Percentiles rank a stretch among this genome's conserved stretches.
These are phyloP conservation scores for Chlorodrepanis virens DNA, from an alignment of 2,113 vertebrate genomes.

Conservation along the genomic window DNA sequence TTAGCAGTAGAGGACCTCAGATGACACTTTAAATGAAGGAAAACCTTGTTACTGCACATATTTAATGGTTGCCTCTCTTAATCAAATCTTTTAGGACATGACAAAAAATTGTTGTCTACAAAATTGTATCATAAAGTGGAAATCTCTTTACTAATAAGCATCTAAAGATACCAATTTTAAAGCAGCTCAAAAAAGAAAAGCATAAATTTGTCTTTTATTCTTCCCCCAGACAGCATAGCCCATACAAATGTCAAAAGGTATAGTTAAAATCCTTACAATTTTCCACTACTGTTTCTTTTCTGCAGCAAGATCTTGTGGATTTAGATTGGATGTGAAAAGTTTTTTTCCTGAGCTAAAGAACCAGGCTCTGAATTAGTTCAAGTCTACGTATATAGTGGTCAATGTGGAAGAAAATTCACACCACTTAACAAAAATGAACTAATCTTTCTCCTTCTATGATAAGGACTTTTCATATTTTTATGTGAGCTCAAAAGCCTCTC, in stretches of 20 bases:
- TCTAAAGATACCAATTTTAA: not conserved
- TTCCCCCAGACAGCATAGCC: not conserved
- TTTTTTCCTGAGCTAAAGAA: not conserved
- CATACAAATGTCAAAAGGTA: not conserved
- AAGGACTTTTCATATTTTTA: not conserved
- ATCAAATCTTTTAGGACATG: not conserved
- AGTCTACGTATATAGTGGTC: fast-evolving
- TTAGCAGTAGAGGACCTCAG: not conserved
- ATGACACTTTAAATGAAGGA: not conserved
- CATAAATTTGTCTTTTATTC: not conserved
- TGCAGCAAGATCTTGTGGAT: not conserved
- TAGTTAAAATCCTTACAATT: not conserved
- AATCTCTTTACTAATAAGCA: not conserved
- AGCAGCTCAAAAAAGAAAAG: not conserved
- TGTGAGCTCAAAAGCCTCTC: not conserved
- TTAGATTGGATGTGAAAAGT: not conserved
- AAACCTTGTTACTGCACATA: not conserved
- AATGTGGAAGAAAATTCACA: not conserved
- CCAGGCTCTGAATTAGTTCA: not conserved
- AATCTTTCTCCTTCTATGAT: not conserved
- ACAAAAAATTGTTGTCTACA: not conserved
- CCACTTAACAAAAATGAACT: not conserved
- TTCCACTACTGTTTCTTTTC: not conserved
- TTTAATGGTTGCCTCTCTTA: not conserved
- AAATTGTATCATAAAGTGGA: not conserved